Conservation (phyloP, 1,140 invertebrate genomes). For the Centruroides sculpturatus region DNA sequence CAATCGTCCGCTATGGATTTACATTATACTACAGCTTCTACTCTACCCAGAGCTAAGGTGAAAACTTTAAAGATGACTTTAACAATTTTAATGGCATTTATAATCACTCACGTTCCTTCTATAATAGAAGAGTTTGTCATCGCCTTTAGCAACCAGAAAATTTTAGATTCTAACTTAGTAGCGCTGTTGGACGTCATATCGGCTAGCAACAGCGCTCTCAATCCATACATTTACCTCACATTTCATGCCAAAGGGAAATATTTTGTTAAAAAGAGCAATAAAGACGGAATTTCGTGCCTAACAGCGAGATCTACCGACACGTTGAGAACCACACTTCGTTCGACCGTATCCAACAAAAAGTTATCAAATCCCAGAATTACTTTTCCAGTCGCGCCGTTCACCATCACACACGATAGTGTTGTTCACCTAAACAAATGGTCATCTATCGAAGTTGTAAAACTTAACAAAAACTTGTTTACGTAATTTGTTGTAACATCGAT, state of each 20-base stretch:
- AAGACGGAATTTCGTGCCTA: too few relatives aligned
- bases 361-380: too few relatives aligned
- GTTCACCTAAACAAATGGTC: too few relatives aligned
- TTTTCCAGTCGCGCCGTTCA: too few relatives aligned
- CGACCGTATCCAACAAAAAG: too few relatives aligned
- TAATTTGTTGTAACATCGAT: too few relatives aligned
- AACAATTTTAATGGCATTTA: conserved; percentile 26
- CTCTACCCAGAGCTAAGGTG: conserved; percentile 27
- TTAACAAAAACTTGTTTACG: too few relatives aligned
- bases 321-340: too few relatives aligned
- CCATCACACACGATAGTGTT: too few relatives aligned
- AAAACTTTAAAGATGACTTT: conserved; percentile 33
- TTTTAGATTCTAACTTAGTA: conserved; percentile 6
- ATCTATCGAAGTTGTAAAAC: too few relatives aligned
- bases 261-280: too few relatives aligned
- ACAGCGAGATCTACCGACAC: too few relatives aligned
- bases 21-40: conserved; percentile 4
- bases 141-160: conserved; percentile 3
- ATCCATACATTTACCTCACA: conserved; percentile 9
- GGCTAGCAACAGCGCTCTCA: conserved; percentile 7
- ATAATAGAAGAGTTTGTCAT: conserved; percentile 27
- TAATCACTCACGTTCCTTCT: conserved; percentile 27
- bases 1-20: background rate
- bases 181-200: conserved; percentile 10
- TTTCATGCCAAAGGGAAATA: background rate